These are phyloP conservation scores for Nematostella vectensis DNA, from an alignment of 92 coral and sea anemone species.

Conservation along the genomic window DNA sequence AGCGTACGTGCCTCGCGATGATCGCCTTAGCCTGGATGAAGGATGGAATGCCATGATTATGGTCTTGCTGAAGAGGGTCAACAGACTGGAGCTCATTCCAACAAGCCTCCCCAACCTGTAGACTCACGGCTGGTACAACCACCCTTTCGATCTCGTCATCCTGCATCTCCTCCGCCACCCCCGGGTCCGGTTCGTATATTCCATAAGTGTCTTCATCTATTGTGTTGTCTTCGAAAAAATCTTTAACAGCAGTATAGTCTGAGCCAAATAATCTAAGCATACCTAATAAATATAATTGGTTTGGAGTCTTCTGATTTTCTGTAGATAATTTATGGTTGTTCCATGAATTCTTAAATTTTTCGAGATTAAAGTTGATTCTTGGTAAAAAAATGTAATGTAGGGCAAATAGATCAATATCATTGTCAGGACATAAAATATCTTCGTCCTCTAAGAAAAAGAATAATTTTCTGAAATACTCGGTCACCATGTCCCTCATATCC, in stretches of 20 bases:
- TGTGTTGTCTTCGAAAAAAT: constrained; percentile 18
- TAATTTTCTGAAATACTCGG: no score
- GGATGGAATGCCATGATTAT: no score
- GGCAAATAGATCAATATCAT: no score
- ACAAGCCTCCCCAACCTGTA: background rate
- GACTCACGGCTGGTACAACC: background rate
- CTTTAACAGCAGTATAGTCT: constrained; percentile 25
- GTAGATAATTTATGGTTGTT: constrained; percentile 38
- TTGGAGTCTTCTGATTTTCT: constrained; percentile 29
- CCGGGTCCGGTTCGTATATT: constrained; percentile 20
- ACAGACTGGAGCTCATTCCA: background rate
- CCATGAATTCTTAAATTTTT: constrained; percentile 23
- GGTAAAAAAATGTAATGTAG: no score
- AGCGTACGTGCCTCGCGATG: no score
- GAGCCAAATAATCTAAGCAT: constrained; percentile 14
- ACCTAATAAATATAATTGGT: constrained; percentile 27
- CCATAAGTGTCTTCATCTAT: constrained; percentile 7
- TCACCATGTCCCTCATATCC: no score
- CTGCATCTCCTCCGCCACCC: constrained; percentile 1
- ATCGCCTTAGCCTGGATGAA: no score
- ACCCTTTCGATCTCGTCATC: no score
- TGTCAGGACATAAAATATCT: no score
- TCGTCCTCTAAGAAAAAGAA: no score
- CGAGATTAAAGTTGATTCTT: no score
- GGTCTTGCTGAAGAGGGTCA: no score